Conservation (phyloP, 2,113 vertebrate species). For the Mystacornis crossleyi region DNA sequence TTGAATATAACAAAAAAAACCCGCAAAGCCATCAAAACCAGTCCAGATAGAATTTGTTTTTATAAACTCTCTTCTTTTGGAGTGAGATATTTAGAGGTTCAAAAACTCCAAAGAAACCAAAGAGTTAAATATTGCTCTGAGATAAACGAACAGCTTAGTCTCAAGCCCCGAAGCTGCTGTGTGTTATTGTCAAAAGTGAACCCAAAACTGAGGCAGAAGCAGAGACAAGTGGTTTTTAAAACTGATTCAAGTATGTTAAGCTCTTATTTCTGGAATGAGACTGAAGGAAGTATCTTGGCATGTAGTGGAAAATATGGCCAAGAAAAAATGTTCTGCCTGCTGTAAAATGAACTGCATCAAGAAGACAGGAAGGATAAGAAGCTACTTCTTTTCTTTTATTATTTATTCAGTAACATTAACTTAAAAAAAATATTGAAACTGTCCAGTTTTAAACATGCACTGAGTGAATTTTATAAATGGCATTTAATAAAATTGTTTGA, state of each 20-base stretch:
- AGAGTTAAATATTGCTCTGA: background rate
- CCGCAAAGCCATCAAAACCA: rapidly evolving
- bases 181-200: background rate
- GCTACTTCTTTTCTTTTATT: background rate
- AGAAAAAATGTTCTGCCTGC: background rate
- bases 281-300: background rate
- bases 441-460: background rate
- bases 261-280: background rate
- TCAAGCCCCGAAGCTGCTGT: background rate
- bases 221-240: background rate
- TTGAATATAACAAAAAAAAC: background rate
- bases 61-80: background rate
- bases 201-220: background rate
- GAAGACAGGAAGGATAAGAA: background rate
- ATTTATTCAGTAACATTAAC: background rate
- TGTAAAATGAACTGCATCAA: background rate
- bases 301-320: background rate
- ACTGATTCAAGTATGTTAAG: background rate
- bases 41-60: background rate
- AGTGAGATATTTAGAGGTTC: background rate
- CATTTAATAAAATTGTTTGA: background rate
- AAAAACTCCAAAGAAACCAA: background rate
- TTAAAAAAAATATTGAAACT: rapidly evolving
- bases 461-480: background rate
- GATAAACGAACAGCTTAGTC: background rate